Base-by-base conservation (phyloP, 2,797 vertebrate species). In the Cirrhinus mrigala region DNA sequence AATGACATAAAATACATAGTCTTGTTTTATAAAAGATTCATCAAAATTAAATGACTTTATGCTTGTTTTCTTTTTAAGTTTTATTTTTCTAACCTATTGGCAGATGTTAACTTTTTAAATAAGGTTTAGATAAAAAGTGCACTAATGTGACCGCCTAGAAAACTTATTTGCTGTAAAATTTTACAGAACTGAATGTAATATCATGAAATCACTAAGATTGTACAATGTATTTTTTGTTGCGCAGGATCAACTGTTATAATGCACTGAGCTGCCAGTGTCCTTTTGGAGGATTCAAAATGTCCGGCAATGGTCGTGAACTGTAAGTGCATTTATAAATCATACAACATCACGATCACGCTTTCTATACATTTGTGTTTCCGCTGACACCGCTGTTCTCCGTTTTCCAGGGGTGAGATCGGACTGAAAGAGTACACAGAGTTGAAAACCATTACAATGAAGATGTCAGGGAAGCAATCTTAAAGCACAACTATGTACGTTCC, bases 221-320 rank as follows among this genome's bases (percentile, higher is more conserved):
- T 87, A 70, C 60, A 86, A 85, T 89, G 56, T 27, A 16, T 74
- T 58, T 46, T 77, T 89, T 29, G 75, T 92, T 91, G 91, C 86
- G 79, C 90, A 99, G 98, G 98, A 97, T 99, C 95, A 99, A 99
- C 92, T 99, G 98, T 93, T 99, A 98, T 95, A 99, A 99, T 78
- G 98, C 98, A 89, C 94, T 99, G 93, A 98, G 97, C 93, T 97
- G 96, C 90, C 98, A 99, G 93, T 99, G 98, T 95, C 98, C 98
- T 87, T 99, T 99, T 90, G 98, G 98, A 92, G 98, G 98, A 92
- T 99, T 98, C 96, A 99, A 99, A 95, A 99, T 99, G 98, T 99
- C 98, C 92, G 98, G 98, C 93, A 99, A 99, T 37, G 98, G 98
- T 48, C 97, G 98, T 94, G 98, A 99, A 96, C 96, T 99, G 98